Evolutionary conservation across 1,140 invertebrate genomes (phyloP), one percentile per base, ranked within the genome.

Genomic region (Aphidius gifuensis): DNA sequence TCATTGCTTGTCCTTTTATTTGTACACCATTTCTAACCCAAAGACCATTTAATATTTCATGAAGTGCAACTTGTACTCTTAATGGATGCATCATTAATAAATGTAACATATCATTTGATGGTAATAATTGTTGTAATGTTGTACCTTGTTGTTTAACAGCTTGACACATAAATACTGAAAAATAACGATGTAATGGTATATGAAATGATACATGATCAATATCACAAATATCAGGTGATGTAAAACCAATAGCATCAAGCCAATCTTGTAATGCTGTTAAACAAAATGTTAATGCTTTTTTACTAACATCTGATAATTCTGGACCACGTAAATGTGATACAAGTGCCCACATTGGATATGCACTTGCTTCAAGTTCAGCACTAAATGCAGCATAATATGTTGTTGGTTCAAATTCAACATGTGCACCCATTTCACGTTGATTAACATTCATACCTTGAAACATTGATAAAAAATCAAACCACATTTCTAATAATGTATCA

Each of bases 391-490:
- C 93, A 82, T 97, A 97, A 81, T 98, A 98, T 1, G 93, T 95
- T 62, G 94, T 94, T 11, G 94, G 93, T 76, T 98, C 96, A 82
- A 94, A 97, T 84, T 98, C 95, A n/a, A 97, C 89, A 80, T 97
- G 95, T 54, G 92, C 89, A 69, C 85, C 88, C 55, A 94, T 81
- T 78, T 97, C 94, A 64, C 93, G 85, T 62, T 92, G 85, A 82
- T 98, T 98, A 8, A 97, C 90, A 81, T 97, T 97, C 94, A 97
- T 97, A 50, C 92, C 94, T 90, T 98, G 96, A 80, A 98, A 91
- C 88, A 94, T 90, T 11, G 91, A 89, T 4, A 98, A 81, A 76
- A 98, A 94, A 66, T 91, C 88, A 75, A 98, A 94, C 96, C 96
- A 99, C 88, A 96, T 92, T 70, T 93, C 87, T 23, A 97, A 84